Evolutionary conservation across 2,797 vertebrate genomes (phyloP).

Genomic region (Todus mexicanus): DNA sequence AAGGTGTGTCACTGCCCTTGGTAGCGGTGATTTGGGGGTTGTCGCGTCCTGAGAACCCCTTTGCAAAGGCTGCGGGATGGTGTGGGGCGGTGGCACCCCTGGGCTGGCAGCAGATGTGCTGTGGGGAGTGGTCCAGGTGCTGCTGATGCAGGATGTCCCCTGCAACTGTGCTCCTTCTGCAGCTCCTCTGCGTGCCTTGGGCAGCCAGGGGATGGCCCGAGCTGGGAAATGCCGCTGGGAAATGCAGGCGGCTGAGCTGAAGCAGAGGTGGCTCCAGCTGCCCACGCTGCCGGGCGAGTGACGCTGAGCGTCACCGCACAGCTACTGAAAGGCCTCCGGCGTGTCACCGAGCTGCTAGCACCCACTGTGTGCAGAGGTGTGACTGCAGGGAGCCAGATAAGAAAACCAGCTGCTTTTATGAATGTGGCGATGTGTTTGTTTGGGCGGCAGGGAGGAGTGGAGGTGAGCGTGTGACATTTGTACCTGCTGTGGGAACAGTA

Average conservation of each 20-base stretch:
- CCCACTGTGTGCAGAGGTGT: not conserved
- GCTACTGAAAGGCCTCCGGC: not conserved
- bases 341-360: not conserved
- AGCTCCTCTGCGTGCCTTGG: accelerated
- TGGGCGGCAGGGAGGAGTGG: not conserved
- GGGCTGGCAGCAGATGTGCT: not conserved
- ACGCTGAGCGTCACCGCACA: accelerated
- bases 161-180: not conserved
- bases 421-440: accelerated
- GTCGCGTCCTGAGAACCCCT: accelerated
- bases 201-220: not conserved
- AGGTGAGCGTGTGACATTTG: not conserved
- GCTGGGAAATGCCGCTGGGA: accelerated
- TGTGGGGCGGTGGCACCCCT: not conserved
- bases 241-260: not conserved
- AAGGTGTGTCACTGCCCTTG: accelerated
- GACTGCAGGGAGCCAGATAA: not conserved
- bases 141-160: not conserved
- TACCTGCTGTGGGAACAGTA: not conserved
- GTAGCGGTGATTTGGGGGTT: accelerated
- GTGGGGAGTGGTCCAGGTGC: not conserved
- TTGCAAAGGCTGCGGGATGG: not conserved
- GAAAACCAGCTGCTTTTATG: not conserved
- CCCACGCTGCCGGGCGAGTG: not conserved
- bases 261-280: not conserved